phyloP scores from a whole-genome alignment of 2,888 invertebrate species.

The Ornithoptera priamus region DNA sequence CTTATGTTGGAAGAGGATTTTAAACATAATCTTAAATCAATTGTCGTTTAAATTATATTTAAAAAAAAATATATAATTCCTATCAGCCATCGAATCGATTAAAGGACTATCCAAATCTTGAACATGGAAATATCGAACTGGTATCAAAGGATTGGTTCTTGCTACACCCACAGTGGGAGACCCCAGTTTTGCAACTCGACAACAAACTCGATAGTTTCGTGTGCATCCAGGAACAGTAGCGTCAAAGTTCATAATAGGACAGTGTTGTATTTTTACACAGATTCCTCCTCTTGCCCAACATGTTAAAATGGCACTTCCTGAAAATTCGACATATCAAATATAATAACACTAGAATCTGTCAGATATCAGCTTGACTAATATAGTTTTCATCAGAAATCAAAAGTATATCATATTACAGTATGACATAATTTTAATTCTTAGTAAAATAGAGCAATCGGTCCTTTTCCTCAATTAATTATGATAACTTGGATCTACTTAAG shows the following conservation, averaged over 20 bases:
- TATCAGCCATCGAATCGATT: conserved; percentile 35
- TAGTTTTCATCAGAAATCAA: too few species aligned
- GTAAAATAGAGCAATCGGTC: too few species aligned
- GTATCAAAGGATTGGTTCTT: background rate
- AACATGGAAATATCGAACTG: conserved; percentile 15
- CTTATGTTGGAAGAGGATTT: too few species aligned
- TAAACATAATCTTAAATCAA: too few species aligned
- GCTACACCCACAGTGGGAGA: conserved; percentile 5
- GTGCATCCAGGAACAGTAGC: conserved; percentile 6
- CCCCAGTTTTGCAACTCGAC: background rate
- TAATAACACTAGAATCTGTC: too few species aligned
- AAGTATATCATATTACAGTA: too few species aligned
- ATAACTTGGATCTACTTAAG: too few species aligned
- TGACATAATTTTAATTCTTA: too few species aligned
- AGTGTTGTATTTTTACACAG: conserved; percentile 6
- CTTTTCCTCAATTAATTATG: too few species aligned
- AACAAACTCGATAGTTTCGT: conserved; percentile 7
- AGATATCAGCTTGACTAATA: too few species aligned
- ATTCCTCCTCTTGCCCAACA: conserved; percentile 6
- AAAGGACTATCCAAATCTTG: conserved; percentile 36
- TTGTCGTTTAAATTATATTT: background rate
- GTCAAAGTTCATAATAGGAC: conserved; percentile 2
- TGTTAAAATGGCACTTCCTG: background rate
- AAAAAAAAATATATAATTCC: conserved; percentile 33
- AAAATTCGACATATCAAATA: background rate